These are phyloP conservation scores for Poeciliopsis turneri DNA, from an alignment of 2,797 vertebrate genomes.

Conservation along the genomic window DNA sequence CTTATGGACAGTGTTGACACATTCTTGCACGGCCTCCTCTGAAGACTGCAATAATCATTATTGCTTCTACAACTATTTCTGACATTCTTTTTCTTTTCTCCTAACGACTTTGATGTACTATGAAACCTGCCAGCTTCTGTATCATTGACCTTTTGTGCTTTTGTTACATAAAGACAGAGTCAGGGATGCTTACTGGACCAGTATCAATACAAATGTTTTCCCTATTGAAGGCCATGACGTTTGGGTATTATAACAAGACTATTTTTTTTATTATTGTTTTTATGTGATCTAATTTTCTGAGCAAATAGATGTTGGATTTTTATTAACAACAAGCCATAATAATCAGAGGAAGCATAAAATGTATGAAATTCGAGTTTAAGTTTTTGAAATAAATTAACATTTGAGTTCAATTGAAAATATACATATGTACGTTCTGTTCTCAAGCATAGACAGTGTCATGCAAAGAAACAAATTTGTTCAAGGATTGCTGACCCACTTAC, in stretches of 20 bases:
- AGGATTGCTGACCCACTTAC: conserved; percentile 59
- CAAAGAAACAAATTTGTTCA: conserved; percentile 39
- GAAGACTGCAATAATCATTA: background rate
- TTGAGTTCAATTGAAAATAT: background rate
- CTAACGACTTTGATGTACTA: background rate
- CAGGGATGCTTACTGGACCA: background rate
- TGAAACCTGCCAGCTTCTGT: background rate
- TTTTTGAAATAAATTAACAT: background rate
- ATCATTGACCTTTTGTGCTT: background rate
- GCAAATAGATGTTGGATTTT: background rate
- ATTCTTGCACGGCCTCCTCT: background rate
- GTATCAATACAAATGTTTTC: no score
- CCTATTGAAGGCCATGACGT: background rate
- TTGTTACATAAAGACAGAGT: background rate
- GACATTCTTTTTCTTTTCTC: background rate
- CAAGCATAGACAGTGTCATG: background rate
- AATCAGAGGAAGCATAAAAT: background rate
- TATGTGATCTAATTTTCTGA: background rate
- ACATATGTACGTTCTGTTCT: background rate
- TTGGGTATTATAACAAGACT: background rate
- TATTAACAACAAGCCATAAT: background rate
- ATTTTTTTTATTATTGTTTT: background rate
- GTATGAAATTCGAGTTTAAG: background rate
- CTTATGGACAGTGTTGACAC: no score
- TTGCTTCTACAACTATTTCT: background rate